Percentiles rank a stretch among this genome's conserved stretches.
Conservation (phyloP, 1,140 invertebrate genomes). For the Heliothis virescens region DNA sequence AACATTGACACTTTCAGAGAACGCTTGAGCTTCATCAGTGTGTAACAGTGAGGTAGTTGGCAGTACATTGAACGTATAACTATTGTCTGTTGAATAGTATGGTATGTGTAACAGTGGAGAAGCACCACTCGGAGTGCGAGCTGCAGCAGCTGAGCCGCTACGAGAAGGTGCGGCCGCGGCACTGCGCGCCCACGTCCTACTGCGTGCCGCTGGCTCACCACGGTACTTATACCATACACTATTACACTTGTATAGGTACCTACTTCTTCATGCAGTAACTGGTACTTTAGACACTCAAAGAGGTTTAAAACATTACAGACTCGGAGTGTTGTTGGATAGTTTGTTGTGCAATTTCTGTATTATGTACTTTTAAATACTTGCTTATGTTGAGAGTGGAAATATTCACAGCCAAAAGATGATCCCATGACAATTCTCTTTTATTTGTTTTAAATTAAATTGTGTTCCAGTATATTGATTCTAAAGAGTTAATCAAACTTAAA, state of each 20-base stretch:
- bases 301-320: too few relatives aligned
- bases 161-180: slow-evolving; percentile 79
- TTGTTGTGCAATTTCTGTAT: too few relatives aligned
- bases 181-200: slow-evolving; percentile 79
- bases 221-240: slow-evolving; percentile 60
- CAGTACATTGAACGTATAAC: slow-evolving; percentile 2
- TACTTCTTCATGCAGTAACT: too few relatives aligned
- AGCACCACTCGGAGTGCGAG: slow-evolving; percentile 82
- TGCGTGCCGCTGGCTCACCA: slow-evolving; percentile 80
- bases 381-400: too few relatives aligned
- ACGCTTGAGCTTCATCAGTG: slow-evolving; percentile 7
- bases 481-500: neutral
- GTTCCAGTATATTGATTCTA: too few relatives aligned
- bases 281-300: too few relatives aligned
- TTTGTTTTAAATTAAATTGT: too few relatives aligned
- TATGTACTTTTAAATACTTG: too few relatives aligned
- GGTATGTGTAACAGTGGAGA: slow-evolving; percentile 68
- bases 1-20: slow-evolving; percentile 3
- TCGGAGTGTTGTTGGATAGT: too few relatives aligned
- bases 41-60: neutral
- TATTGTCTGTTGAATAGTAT: slow-evolving; percentile 42
- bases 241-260: too few relatives aligned
- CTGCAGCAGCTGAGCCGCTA: slow-evolving; percentile 80
- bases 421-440: too few relatives aligned
- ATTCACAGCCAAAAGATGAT: too few relatives aligned